Evolutionary conservation across 2,888 invertebrate species (phyloP).

Genomic region (Acronicta aceris): DNA sequence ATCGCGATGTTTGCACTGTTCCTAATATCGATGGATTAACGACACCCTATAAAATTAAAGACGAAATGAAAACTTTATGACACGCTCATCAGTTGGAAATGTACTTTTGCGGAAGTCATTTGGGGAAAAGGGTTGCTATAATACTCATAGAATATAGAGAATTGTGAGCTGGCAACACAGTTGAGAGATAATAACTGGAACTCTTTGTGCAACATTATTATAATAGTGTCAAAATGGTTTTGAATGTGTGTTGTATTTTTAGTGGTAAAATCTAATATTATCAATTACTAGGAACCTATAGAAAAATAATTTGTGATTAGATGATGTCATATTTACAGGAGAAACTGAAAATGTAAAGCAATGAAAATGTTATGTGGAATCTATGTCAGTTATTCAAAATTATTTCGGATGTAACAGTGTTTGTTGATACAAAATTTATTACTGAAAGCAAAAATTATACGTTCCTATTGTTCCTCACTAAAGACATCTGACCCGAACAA

Average conservation of each 20-base stretch:
- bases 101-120: background rate
- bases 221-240: too few species aligned
- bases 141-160: background rate
- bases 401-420: conserved; percentile 57
- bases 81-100: background rate
- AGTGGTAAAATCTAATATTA: too few species aligned
- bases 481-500: conserved; percentile 84
- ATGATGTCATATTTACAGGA: too few species aligned
- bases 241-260: too few species aligned
- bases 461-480: conserved; percentile 83
- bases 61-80: conserved; percentile 71
- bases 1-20: conserved; percentile 75
- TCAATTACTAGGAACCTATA: too few species aligned
- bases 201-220: too few species aligned
- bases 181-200: too few species aligned
- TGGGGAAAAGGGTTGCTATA: background rate
- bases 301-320: too few species aligned
- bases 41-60: conserved; percentile 83
- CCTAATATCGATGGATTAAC: conserved; percentile 86
- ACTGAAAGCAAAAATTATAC: conserved; percentile 80
- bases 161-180: too few species aligned
- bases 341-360: too few species aligned
- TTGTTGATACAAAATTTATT: conserved; percentile 86
- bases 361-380: background rate
- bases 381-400: conserved; percentile 54